Conservation (phyloP, 2,888 invertebrate species). For the Zygaena filipendulae region DNA sequence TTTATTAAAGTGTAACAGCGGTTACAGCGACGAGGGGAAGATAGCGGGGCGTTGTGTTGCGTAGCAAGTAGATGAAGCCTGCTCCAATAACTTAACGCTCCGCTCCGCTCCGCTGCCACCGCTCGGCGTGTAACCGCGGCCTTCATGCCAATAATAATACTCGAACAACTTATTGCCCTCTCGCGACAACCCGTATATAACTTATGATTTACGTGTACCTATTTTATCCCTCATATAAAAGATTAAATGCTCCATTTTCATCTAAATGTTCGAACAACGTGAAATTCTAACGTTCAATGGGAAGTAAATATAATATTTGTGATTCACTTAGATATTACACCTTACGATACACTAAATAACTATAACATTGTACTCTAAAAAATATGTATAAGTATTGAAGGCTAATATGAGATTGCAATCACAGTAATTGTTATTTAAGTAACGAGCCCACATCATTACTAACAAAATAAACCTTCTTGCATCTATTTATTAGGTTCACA, state of each 20-base stretch:
- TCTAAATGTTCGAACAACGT: slow-evolving; percentile 57
- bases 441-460: slow-evolving; percentile 63
- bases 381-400: slow-evolving; percentile 69
- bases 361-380: slow-evolving; percentile 70
- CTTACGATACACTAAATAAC: slow-evolving; percentile 64
- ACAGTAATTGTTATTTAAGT: slow-evolving; percentile 66
- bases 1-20: too few species aligned
- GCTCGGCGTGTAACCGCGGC: too few species aligned
- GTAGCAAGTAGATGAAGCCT: too few species aligned
- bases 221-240: slow-evolving; percentile 47
- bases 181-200: too few species aligned
- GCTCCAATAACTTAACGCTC: too few species aligned
- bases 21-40: too few species aligned
- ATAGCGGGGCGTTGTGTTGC: too few species aligned
- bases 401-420: slow-evolving; percentile 68
- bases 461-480: slow-evolving; percentile 48
- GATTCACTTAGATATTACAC: slow-evolving; percentile 56
- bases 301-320: slow-evolving; percentile 66
- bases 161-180: too few species aligned
- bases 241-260: slow-evolving; percentile 61
- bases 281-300: slow-evolving; percentile 53
- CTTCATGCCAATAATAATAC: too few species aligned
- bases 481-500: slow-evolving; percentile 26
- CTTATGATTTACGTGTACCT: too few species aligned
- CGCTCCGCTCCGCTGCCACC: too few species aligned